Evolutionary conservation across 2,888 invertebrate species (phyloP), one percentile per base, ranked within the genome.

Genomic region (Baccha elongata): DNA sequence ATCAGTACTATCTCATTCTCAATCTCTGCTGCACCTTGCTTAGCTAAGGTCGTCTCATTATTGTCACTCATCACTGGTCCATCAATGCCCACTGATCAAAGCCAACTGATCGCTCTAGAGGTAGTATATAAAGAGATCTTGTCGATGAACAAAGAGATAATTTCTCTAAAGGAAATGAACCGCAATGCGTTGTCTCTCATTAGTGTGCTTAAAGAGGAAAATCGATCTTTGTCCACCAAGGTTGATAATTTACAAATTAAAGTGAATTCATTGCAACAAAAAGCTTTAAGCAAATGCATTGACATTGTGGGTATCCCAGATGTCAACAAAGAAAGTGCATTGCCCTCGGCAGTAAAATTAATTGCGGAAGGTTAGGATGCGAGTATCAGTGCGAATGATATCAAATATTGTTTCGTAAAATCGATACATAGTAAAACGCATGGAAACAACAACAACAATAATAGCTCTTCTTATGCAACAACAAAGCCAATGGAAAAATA

Each of bases 221-320:
- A 48, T 23, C 23, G 23, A n/a, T 23, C 13, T 13, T 48, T 48
- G 13, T 5, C 7, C 13, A 48, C 21, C 8, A 48, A 48, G 26
- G 48, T 26, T 48, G 46, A 46, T 46, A n/a, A 21, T 21, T 21
- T 46, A 5, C 46, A 21, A 6, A 19, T 21, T 21, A 23, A n/a
- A 42, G 40, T 67, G 10, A 67, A 52, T 29, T 11, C 19, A 32
- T 15, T 67, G 48, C 65, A 67, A 23, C 65, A 52, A 67, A 23
- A 65, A 15, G 15, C 50, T 7, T 19, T 52, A 11, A 42, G 13
- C 10, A 67, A 67, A 29, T 67, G 42, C 48, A 48, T 67, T 53
- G 67, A 67, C 11, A 37, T 67, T 19, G 52, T 67, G 3, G 62
- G 62, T 2, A 42, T 67, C 6, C 44, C 44, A 10, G 42, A 10